Conservation (phyloP, 2,888 invertebrate species). For the Watsonalla cultraria region DNA sequence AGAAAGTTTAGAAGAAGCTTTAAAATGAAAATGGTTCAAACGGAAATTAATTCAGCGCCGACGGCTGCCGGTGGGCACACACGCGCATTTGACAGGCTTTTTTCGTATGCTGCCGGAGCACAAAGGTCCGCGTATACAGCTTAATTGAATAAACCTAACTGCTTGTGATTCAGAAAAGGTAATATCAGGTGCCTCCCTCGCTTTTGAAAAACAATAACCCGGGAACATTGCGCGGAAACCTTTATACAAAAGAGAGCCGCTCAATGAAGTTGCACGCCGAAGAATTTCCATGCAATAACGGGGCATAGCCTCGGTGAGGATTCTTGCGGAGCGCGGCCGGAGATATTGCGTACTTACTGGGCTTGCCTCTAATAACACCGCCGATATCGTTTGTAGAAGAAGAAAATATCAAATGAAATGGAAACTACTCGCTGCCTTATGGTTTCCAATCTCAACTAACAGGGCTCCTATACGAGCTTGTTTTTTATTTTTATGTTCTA, state of each 20-base stretch:
- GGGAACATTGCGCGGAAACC: constrained; percentile 65
- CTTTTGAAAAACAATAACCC: constrained; percentile 76
- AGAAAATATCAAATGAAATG: constrained; percentile 71
- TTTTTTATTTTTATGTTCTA: constrained; percentile 42
- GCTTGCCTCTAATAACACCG: constrained; percentile 72
- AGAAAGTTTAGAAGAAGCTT: background rate
- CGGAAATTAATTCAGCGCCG: constrained; percentile 7
- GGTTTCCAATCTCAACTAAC: constrained; percentile 61
- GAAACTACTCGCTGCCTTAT: constrained; percentile 60
- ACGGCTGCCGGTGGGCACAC: constrained; percentile 12
- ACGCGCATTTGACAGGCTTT: constrained; percentile 27
- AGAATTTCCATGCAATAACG: constrained; percentile 78
- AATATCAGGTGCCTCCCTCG: constrained; percentile 62
- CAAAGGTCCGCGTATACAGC: constrained; percentile 35
- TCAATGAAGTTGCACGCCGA: constrained; percentile 75
- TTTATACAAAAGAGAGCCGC: constrained; percentile 70
- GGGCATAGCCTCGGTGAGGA: constrained; percentile 52
- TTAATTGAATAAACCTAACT: constrained; percentile 67
- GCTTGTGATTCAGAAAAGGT: constrained; percentile 60
- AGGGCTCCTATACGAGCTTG: constrained; percentile 34
- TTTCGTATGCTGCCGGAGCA: constrained; percentile 25
- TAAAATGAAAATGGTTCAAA: background rate
- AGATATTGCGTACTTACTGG: constrained; percentile 76
- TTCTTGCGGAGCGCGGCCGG: constrained; percentile 56
- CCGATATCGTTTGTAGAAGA: constrained; percentile 67